Conservation (phyloP, 2,888 invertebrate genomes). For the Drosophila monieri region DNA sequence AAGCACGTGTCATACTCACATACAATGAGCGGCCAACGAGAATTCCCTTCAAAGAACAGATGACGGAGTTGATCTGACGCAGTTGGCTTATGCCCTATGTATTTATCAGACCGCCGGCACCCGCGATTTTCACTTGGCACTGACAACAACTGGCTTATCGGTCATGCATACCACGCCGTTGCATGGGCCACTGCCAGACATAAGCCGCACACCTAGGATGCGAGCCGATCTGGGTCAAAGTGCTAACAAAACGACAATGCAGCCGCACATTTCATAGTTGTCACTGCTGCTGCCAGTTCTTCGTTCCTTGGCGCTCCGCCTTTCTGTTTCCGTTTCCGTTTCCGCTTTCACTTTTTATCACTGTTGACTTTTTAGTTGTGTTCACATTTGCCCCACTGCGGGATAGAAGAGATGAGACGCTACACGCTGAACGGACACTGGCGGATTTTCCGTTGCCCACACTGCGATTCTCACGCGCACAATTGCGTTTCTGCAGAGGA, state of each 20-base stretch:
- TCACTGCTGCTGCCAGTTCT: constrained; percentile 39
- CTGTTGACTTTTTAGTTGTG: constrained; percentile 44
- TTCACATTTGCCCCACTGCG: constrained; percentile 37
- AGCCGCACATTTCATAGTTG: constrained; percentile 55
- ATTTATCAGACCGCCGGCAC: constrained; percentile 16
- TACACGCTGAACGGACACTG: constrained; percentile 24
- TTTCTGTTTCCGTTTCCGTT: constrained; percentile 31
- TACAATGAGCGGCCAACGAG: constrained; percentile 27
- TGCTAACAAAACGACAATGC: constrained; percentile 69
- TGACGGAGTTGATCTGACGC: constrained; percentile 19
- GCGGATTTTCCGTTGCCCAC: constrained; percentile 47
- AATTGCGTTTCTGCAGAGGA: constrained; percentile 32
- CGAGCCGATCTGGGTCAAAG: constrained; percentile 70
- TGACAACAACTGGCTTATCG: constrained; percentile 64
- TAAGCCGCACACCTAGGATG: constrained; percentile 24
- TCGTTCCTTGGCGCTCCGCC: constrained; percentile 8
- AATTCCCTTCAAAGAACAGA: background rate
- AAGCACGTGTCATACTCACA: constrained; percentile 63
- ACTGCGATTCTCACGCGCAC: constrained; percentile 45
- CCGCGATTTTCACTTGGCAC: constrained; percentile 54
- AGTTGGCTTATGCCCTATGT: constrained; percentile 11
- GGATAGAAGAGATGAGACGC: background rate
- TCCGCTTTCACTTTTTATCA: constrained; percentile 52
- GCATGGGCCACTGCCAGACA: constrained; percentile 19
- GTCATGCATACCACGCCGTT: constrained; percentile 42